These are phyloP conservation scores for Catharus ustulatus DNA, from an alignment of 2,797 vertebrate species.

Conservation along the genomic window DNA sequence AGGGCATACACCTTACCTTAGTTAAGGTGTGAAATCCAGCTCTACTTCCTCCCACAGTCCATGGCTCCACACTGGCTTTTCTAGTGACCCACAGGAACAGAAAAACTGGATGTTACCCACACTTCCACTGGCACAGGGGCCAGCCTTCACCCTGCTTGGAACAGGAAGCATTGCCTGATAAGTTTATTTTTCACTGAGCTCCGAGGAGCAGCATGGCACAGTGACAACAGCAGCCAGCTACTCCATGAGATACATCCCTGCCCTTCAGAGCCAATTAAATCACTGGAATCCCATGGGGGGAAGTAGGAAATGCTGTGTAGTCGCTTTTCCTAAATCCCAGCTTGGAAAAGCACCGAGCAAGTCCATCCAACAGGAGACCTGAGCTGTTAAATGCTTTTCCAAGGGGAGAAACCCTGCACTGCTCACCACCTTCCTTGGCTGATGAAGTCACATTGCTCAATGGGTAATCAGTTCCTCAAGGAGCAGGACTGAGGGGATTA, in stretches of 20 bases:
- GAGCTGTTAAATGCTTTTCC: not conserved
- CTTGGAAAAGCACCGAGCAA: slow-evolving; percentile 34
- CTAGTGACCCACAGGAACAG: not conserved
- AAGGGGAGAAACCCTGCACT: not conserved
- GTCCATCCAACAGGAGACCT: not conserved
- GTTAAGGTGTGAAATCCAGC: not conserved
- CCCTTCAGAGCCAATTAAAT: slow-evolving; percentile 48
- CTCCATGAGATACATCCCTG: not conserved
- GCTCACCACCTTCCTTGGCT: not conserved
- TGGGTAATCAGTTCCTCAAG: not conserved
- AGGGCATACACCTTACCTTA: not conserved
- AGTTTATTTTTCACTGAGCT: not conserved
- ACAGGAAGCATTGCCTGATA: not conserved
- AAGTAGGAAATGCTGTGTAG: slow-evolving; percentile 28
- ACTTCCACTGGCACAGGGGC: not conserved
- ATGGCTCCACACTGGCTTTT: not conserved
- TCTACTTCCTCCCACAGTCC: not conserved
- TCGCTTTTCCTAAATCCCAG: slow-evolving; percentile 28
- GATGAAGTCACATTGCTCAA: not conserved
- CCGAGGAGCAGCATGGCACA: not conserved
- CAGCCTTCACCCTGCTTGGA: not conserved
- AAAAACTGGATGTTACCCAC: not conserved
- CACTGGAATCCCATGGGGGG: slow-evolving; percentile 5
- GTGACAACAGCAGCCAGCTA: slow-evolving; percentile 11
- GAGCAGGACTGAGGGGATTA: not conserved